A percentile compares a stretch with the other conserved stretches of the same genome.
phyloP scores from a whole-genome alignment of 2,888 invertebrate species.

The Lacanobia wlatinum region DNA sequence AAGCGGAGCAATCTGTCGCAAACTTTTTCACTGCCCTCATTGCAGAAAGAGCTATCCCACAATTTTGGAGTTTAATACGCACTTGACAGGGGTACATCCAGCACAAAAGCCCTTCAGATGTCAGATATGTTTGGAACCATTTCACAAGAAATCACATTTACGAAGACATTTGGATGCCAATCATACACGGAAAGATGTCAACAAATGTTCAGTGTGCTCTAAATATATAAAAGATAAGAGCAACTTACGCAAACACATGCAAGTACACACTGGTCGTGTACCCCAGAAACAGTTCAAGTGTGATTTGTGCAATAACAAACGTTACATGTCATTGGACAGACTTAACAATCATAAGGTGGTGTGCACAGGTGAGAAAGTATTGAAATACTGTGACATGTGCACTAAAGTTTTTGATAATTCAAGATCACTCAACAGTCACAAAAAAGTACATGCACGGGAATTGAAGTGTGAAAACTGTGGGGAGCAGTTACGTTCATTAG shows the following conservation, averaged over 20 bases:
- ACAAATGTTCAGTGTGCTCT: constrained; percentile 90
- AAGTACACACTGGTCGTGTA: constrained; percentile 89
- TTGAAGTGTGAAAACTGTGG: constrained; percentile 89
- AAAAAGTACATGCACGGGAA: constrained; percentile 90
- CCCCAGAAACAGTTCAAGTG: constrained; percentile 90
- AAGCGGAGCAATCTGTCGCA: constrained; percentile 85
- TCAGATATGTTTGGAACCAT: constrained; percentile 90
- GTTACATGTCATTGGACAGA: constrained; percentile 89
- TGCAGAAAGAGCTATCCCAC: constrained; percentile 90
- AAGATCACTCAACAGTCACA: constrained; percentile 89
- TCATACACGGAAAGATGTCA: constrained; percentile 89
- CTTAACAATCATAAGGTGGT: constrained; percentile 90
- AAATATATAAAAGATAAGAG: constrained; percentile 91
- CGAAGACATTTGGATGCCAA: constrained; percentile 88
- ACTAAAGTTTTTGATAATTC: constrained; percentile 90
- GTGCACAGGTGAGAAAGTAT: constrained; percentile 88
- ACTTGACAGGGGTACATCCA: constrained; percentile 89
- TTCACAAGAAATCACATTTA: constrained; percentile 88
- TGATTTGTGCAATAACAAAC: constrained; percentile 89
- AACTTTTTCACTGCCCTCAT: constrained; percentile 90
- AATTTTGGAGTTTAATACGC: constrained; percentile 89
- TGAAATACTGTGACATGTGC: constrained; percentile 90
- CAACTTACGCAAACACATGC: constrained; percentile 90
- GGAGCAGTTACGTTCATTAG: constrained; percentile 88
- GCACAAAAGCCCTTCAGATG: constrained; percentile 90